phyloP scores from a whole-genome alignment of 2,888 invertebrate genomes.

The Cynaeus angustus region DNA sequence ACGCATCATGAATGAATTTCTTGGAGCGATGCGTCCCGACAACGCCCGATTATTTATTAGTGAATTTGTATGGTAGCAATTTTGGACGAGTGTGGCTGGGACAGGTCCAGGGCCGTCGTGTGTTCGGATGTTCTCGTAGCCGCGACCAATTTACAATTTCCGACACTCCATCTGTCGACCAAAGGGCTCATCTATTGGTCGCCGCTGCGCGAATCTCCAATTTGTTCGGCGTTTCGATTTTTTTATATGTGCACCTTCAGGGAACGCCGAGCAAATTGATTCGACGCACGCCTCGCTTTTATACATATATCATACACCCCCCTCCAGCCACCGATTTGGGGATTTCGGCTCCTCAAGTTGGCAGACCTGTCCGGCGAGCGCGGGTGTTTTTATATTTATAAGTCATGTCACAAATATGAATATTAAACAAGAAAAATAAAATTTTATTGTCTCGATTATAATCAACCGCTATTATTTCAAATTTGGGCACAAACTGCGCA shows the following conservation, averaged over 20 bases:
- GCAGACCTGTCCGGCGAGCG: constrained; percentile 56
- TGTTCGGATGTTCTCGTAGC: constrained; percentile 50
- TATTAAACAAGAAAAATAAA: constrained; percentile 47
- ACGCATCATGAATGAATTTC: constrained; percentile 39
- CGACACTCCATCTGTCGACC: neutral
- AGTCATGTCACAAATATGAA: constrained; percentile 62
- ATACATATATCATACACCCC: constrained; percentile 29
- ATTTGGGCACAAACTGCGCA: constrained; percentile 59
- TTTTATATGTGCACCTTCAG: constrained; percentile 47
- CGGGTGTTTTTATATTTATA: constrained; percentile 65
- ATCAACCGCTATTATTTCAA: constrained; percentile 55
- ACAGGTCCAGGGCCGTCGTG: constrained; percentile 43
- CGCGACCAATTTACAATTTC: constrained; percentile 53
- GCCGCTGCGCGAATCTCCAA: constrained; percentile 12
- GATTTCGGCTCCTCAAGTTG: constrained; percentile 51
- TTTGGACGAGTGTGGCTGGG: constrained; percentile 44
- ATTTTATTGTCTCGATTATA: constrained; percentile 50
- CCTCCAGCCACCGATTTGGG: constrained; percentile 54
- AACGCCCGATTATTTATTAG: constrained; percentile 58
- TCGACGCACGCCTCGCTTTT: constrained; percentile 24
- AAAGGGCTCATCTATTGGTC: constrained; percentile 64
- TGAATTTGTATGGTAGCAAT: constrained; percentile 53
- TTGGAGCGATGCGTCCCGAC: constrained; percentile 10
- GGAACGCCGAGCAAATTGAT: constrained; percentile 17
- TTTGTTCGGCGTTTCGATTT: constrained; percentile 33